These are phyloP conservation scores for Notiomystis cincta DNA, from an alignment of 2,113 vertebrate genomes.

Conservation along the genomic window DNA sequence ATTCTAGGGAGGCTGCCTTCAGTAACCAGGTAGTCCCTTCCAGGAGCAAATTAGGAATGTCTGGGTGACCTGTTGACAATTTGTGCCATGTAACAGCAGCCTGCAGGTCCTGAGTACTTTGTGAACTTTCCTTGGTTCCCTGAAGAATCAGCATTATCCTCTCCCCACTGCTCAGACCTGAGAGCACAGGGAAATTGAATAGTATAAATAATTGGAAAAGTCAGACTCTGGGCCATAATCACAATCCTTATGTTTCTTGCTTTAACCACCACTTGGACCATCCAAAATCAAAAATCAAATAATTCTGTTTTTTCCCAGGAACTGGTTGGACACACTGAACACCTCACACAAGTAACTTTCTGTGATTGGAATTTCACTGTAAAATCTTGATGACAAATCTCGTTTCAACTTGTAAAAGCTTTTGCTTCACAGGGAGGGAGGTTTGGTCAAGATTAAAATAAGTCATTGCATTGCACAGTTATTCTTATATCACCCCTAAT, in stretches of 20 bases:
- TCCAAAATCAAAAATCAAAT: background rate
- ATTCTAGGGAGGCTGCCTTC: background rate
- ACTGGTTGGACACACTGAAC: background rate
- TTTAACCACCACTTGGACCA: background rate
- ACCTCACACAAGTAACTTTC: background rate
- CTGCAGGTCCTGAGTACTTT: background rate
- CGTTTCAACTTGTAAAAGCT: background rate
- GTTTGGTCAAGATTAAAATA: background rate
- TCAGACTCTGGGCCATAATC: background rate
- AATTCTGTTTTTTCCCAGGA: background rate
- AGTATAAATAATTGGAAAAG: background rate
- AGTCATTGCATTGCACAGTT: background rate
- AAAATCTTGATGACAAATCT: background rate
- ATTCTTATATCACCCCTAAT: background rate
- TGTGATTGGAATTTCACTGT: background rate
- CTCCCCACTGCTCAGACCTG: background rate
- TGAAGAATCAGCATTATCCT: background rate
- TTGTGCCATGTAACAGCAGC: background rate
- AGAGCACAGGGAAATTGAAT: background rate
- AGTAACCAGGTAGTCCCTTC: background rate
- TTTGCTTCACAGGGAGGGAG: background rate
- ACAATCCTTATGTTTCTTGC: background rate
- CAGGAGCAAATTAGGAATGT: background rate
- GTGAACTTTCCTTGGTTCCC: background rate
- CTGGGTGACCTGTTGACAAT: background rate